A percentile compares a stretch with the other conserved stretches of the same genome.
phyloP scores from a whole-genome alignment of 2,797 vertebrate genomes.

The Cyprinella venusta region DNA sequence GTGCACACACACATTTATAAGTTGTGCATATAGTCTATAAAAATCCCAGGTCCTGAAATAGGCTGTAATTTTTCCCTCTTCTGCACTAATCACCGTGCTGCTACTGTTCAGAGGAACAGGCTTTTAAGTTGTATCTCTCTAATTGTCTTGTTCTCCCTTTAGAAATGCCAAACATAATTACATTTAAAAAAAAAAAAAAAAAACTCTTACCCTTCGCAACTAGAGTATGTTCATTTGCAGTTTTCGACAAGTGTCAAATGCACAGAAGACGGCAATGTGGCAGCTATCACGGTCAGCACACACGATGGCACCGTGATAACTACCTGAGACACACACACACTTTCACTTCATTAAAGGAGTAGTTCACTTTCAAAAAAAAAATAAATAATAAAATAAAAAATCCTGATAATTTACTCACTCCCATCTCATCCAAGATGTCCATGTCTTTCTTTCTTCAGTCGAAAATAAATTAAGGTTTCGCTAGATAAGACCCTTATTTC shows the following conservation, averaged over 20 bases:
- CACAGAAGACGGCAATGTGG: background rate
- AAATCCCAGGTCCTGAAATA: slow-evolving; percentile 7
- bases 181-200: background rate
- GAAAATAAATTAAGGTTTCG: too few species aligned
- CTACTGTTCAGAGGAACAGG: slow-evolving; percentile 23
- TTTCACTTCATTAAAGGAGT: background rate
- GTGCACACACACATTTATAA: background rate
- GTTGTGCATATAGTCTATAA: background rate
- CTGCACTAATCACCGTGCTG: slow-evolving; percentile 9
- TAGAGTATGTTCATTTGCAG: background rate
- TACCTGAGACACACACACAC: background rate
- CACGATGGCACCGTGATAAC: background rate
- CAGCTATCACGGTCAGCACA: slow-evolving; percentile 5
- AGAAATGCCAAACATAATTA: slow-evolving; percentile 46
- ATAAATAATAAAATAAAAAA: too few species aligned
- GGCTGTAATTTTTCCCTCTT: slow-evolving; percentile 20
- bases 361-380: too few species aligned
- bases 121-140: slow-evolving; percentile 33
- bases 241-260: slow-evolving; percentile 20
- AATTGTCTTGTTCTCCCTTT: slow-evolving; percentile 38
- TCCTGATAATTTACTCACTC: too few species aligned
- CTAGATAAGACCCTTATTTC: too few species aligned
- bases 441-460: too few species aligned
- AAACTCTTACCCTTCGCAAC: slow-evolving; percentile 4
- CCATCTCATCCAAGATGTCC: too few species aligned